Percentiles rank a stretch among this genome's conserved stretches.
Evolutionary conservation across 2,113 vertebrate genomes (phyloP).

Genomic region (Psephotus haematonotus): DNA sequence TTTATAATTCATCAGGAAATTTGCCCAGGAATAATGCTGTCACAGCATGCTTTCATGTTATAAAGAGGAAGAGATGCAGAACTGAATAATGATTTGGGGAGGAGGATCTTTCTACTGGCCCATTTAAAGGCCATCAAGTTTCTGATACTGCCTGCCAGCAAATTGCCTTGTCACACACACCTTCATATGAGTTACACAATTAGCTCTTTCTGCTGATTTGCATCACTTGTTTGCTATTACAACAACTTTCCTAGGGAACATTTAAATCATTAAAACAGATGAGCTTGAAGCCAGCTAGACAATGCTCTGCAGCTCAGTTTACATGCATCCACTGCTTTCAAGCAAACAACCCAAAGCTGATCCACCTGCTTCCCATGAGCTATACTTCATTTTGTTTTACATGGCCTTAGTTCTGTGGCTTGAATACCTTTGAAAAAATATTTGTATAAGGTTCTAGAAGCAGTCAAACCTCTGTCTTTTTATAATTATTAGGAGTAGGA

Average conservation of each 20-base stretch:
- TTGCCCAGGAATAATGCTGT: not conserved
- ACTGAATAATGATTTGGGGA: not conserved
- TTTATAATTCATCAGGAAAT: not conserved
- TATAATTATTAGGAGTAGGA: not conserved
- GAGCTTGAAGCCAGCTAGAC: not conserved
- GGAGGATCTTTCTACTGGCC: not conserved
- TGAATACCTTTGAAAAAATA: not conserved
- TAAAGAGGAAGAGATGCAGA: not conserved
- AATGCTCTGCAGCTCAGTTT: not conserved
- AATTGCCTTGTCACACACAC: not conserved
- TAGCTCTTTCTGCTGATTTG: not conserved
- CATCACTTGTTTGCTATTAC: not conserved
- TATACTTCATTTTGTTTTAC: not conserved
- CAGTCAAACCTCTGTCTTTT: not conserved
- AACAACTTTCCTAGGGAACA: not conserved
- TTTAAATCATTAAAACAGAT: not conserved
- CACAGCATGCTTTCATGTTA: not conserved
- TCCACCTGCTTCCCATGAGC: fast-evolving
- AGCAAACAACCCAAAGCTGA: not conserved
- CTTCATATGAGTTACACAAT: not conserved
- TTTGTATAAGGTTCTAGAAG: not conserved
- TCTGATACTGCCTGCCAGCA: not conserved
- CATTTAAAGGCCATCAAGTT: not conserved
- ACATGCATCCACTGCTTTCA: not conserved
- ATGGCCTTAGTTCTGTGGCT: not conserved